phyloP scores from a whole-genome alignment of 2,113 vertebrate species.

The Syngnathus scovelli region DNA sequence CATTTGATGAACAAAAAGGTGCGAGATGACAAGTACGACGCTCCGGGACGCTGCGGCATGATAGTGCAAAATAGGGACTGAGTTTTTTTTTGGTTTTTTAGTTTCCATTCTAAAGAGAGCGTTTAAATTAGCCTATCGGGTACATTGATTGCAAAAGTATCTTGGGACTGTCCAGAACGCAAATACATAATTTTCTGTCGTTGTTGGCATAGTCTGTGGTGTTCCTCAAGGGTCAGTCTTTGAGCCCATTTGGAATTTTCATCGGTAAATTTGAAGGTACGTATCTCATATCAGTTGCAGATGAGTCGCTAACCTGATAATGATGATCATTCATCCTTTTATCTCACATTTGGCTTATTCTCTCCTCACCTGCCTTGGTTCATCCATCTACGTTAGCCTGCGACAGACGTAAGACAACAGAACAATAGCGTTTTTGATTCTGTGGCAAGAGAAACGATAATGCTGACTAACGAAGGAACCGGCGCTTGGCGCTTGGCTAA shows the following conservation, averaged over 20 bases:
- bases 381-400: too few species aligned
- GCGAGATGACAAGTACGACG: background rate
- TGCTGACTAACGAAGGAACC: background rate
- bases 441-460: background rate
- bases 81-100: background rate
- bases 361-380: too few species aligned
- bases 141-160: background rate
- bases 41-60: background rate
- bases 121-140: background rate
- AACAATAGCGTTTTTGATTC: too few species aligned
- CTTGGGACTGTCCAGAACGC: background rate
- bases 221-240: background rate
- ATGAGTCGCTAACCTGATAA: background rate
- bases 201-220: background rate
- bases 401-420: too few species aligned
- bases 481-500: background rate
- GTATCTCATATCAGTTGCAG: background rate
- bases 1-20: constrained; percentile 1
- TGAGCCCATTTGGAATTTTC: too few species aligned
- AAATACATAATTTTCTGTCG: background rate
- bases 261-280: background rate
- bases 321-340: background rate
- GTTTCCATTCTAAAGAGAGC: background rate
- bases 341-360: background rate
- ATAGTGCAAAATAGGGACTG: background rate